Base-by-base conservation (phyloP, 2,888 invertebrate genomes). In the Margaritifera margaritifera region DNA sequence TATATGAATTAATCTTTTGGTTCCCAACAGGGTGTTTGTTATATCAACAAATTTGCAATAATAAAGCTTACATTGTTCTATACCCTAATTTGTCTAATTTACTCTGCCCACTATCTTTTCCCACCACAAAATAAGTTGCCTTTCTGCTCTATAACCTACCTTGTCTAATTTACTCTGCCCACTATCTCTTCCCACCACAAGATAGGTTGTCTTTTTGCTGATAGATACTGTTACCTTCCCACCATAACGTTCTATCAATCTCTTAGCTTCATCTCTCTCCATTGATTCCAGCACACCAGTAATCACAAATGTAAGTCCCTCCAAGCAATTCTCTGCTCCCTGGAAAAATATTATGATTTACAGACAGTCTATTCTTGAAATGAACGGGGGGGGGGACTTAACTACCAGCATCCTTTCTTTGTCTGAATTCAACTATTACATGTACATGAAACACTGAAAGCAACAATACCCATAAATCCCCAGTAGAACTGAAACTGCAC, bases 221-320 rank as follows among this genome's bases (percentile, higher is more conserved):
- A 97, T 92, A 58, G 92, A 91, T 56, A 91, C 92, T 72, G 95
- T 94, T 2, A 95, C 92, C 85, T 93, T 92, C 1, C 97, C 98
- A 0, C 97, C 96, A 88, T 94, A 94, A 79, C 93, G 93, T 68
- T 93, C 93, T 20, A 97, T 93, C 8, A 96, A 91, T 1, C 92
- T 92, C 53, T 92, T 92, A 6, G 94, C 93, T 83, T 96, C 96
- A 6, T 96, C 95, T 20, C 95, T 92, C 82, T 96, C 96, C 79
- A 97, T 91, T 0, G 96, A 96, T 85, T 97, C 96, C 60, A 96
- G 90, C 2, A 97, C 94, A 52, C 97, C 98, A 55, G 96, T 97
- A 64, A 96, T 79, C 20, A 91, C 90, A 82, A 91, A 91, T 6
- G 89, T 90, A 68, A 90, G 65, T 27, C 90, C 90, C 70, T 88